Evolutionary conservation across 2,113 vertebrate species (phyloP).

Genomic region (Corapipo altera): DNA sequence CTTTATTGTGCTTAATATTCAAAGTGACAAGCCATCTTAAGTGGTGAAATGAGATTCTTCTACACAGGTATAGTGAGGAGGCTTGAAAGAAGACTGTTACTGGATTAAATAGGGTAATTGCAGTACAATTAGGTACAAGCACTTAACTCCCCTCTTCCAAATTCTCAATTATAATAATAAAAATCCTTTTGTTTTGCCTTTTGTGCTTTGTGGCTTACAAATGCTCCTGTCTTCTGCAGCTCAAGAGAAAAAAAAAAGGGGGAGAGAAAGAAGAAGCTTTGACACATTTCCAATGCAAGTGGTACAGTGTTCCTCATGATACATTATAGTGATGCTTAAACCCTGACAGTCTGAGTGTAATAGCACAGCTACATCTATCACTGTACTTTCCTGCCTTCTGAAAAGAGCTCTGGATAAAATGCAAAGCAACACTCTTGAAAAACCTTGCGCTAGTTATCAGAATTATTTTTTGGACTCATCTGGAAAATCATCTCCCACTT

Average conservation of each 20-base stretch:
- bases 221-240: constrained; percentile 42
- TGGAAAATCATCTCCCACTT: background rate
- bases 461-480: background rate
- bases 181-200: constrained; percentile 67
- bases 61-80: constrained; percentile 27
- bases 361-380: constrained; percentile 24
- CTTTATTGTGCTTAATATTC: constrained; percentile 43
- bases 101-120: constrained; percentile 64
- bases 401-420: constrained; percentile 19
- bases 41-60: constrained; percentile 43
- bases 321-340: constrained; percentile 33
- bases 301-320: background rate
- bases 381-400: background rate
- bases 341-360: constrained; percentile 18
- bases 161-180: constrained; percentile 61
- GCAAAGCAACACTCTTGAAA: background rate
- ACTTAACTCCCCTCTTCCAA: constrained; percentile 54
- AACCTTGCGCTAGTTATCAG: background rate
- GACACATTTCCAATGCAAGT: constrained; percentile 52
- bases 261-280: constrained; percentile 16
- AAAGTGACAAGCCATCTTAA: constrained; percentile 46
- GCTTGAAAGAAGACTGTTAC: constrained; percentile 54
- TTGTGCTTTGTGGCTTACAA: constrained; percentile 51
- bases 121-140: constrained; percentile 53
- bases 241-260: background rate